Evolutionary conservation across 2,113 vertebrate genomes (phyloP).

Genomic region (Procapra przewalskii): DNA sequence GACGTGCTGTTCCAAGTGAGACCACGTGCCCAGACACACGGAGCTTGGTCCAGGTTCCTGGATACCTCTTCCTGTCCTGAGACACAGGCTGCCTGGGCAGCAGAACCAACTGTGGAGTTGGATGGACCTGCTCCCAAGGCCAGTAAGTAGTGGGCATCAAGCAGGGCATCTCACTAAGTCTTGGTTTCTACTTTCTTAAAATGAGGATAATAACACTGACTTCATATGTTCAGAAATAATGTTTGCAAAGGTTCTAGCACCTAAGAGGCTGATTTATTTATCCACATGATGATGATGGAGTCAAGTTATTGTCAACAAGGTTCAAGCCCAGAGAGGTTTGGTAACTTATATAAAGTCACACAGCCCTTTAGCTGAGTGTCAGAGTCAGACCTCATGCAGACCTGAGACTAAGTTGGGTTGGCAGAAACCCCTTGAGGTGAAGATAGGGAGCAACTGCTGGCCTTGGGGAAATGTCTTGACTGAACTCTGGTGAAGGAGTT

Average conservation of each 20-base stretch:
- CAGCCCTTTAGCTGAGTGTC: background rate
- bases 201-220: constrained; percentile 10
- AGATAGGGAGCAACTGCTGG: background rate
- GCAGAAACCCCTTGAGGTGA: background rate
- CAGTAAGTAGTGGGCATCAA: background rate
- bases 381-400: background rate
- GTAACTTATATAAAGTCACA: background rate
- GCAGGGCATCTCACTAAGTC: background rate
- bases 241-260: background rate
- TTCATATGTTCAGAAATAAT: background rate
- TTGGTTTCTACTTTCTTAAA: constrained; percentile 38
- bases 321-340: background rate
- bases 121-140: background rate
- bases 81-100: background rate
- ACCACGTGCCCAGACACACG: background rate
- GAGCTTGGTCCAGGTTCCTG: background rate
- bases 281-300: background rate
- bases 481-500: background rate
- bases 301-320: background rate
- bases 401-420: background rate
- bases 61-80: background rate
- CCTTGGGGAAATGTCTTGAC: background rate
- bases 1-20: constrained; percentile 14
- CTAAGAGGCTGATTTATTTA: background rate
- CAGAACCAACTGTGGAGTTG: background rate